These are phyloP conservation scores for Isotomurus palustris DNA, from an alignment of 2,888 invertebrate species.

Conservation along the genomic window DNA sequence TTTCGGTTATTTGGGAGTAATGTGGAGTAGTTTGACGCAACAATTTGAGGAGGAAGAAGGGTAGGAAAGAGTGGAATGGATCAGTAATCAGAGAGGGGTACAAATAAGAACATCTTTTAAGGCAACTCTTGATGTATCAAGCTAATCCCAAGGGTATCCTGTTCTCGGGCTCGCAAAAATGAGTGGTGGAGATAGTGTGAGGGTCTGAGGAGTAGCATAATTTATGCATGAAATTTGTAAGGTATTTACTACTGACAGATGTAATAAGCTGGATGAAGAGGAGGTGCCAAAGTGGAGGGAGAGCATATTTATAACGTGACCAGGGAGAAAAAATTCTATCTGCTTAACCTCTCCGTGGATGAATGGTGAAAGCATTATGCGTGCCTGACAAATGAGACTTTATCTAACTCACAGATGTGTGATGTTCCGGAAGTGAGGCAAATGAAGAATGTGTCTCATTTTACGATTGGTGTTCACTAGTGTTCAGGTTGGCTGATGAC, in stretches of 20 bases:
- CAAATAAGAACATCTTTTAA: slow-evolving; percentile 22
- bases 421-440: not conserved
- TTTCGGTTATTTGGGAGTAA: too few species aligned
- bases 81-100: slow-evolving; percentile 37
- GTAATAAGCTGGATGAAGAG: slow-evolving; percentile 27
- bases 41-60: not conserved
- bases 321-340: slow-evolving; percentile 7
- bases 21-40: slow-evolving; percentile 21
- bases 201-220: slow-evolving; percentile 21
- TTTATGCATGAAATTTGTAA: slow-evolving; percentile 40
- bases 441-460: not conserved
- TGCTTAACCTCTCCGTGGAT: slow-evolving; percentile 8
- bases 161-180: not conserved
- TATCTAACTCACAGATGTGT: slow-evolving; percentile 6
- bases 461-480: not conserved
- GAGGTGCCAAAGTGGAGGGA: slow-evolving; percentile 22
- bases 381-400: slow-evolving; percentile 12
- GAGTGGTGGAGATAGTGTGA: slow-evolving; percentile 2
- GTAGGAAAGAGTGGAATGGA: slow-evolving; percentile 33
- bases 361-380: slow-evolving; percentile 13
- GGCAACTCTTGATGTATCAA: not conserved
- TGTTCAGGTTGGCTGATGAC: not conserved
- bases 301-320: slow-evolving; percentile 15
- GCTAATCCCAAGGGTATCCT: slow-evolving; percentile 1
- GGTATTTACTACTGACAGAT: slow-evolving; percentile 36